phyloP scores from a whole-genome alignment of 2,113 vertebrate genomes.

The Chloebia gouldiae region DNA sequence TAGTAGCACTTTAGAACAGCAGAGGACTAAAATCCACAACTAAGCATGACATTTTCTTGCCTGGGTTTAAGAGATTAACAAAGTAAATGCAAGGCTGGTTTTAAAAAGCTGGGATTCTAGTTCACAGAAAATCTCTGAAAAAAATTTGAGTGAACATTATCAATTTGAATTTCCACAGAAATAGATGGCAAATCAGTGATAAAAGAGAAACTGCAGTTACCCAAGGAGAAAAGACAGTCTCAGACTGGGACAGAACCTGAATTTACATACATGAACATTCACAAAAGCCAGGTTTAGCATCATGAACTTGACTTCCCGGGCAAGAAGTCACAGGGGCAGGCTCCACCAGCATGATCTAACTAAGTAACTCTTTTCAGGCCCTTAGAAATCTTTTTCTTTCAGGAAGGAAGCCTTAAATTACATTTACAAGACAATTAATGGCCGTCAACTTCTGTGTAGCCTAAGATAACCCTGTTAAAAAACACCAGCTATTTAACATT shows the following conservation, averaged over 20 bases:
- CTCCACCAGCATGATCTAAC: neutral
- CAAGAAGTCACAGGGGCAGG: neutral
- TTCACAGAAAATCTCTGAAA: neutral
- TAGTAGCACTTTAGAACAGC: neutral
- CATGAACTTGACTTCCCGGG: neutral
- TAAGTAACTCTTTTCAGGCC: neutral
- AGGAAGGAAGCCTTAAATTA: neutral
- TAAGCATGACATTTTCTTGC: neutral
- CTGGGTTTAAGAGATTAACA: neutral
- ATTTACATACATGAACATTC: neutral
- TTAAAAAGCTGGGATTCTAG: neutral
- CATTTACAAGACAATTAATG: neutral
- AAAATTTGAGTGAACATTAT: neutral
- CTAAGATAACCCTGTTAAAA: neutral
- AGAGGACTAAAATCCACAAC: neutral
- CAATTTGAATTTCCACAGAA: neutral
- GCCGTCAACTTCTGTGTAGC: neutral
- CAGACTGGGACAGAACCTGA: neutral
- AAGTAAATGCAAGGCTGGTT: neutral
- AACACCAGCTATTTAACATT: neutral
- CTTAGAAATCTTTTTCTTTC: neutral
- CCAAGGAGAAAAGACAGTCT: neutral
- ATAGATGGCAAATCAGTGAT: neutral
- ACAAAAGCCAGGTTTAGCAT: neutral
- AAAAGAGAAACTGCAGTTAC: neutral